These are phyloP conservation scores for Cataglyphis hispanica DNA, from an alignment of 1,140 invertebrate species.

Conservation along the genomic window DNA sequence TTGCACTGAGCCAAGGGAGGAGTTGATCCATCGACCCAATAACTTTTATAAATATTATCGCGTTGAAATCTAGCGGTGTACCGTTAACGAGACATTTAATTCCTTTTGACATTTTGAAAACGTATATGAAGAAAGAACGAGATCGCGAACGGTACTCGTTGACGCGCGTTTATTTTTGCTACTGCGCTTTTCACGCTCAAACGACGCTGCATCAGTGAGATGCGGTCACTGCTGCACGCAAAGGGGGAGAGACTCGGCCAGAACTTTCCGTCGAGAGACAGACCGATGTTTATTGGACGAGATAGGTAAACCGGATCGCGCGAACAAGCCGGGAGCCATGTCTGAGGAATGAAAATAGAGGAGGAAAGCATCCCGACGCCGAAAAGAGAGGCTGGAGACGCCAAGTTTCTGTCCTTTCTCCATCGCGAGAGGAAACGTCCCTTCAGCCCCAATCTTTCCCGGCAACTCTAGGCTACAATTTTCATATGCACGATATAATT, in stretches of 20 bases:
- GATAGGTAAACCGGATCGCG: slow-evolving; percentile 85
- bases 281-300: slow-evolving; percentile 84
- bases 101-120: slow-evolving; percentile 21
- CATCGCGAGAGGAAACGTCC: slow-evolving; percentile 66
- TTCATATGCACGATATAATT: too few species aligned
- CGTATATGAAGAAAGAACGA: background rate
- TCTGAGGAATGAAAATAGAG: slow-evolving; percentile 84
- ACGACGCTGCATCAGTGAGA: slow-evolving; percentile 22
- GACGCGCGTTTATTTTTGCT: slow-evolving; percentile 39
- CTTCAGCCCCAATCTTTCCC: background rate
- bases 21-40: slow-evolving; percentile 14
- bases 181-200: slow-evolving; percentile 53
- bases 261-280: slow-evolving; percentile 72
- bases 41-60: slow-evolving; percentile 21
- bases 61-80: slow-evolving; percentile 44
- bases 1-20: background rate
- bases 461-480: background rate
- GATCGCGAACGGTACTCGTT: slow-evolving; percentile 47
- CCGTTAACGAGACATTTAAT: slow-evolving; percentile 5
- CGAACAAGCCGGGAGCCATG: slow-evolving; percentile 75
- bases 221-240: background rate
- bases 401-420: slow-evolving; percentile 70
- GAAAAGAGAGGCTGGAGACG: slow-evolving; percentile 58
- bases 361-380: slow-evolving; percentile 67
- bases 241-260: slow-evolving; percentile 58